phyloP scores from a whole-genome alignment of 2,888 invertebrate species.

The Fragum fragum region DNA sequence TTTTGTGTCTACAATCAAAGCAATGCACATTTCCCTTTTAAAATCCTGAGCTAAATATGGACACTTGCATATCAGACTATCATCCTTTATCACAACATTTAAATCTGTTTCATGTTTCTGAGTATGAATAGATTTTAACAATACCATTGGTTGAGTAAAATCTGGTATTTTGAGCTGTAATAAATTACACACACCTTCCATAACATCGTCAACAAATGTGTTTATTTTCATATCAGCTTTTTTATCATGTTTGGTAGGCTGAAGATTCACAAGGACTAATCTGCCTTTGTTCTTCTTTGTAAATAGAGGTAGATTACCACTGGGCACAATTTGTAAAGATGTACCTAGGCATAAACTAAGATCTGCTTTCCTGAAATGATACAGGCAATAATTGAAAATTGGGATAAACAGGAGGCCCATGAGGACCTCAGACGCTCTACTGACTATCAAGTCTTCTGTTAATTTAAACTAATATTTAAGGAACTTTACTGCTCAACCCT shows the following conservation, averaged over 20 bases:
- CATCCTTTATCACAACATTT: slow-evolving; percentile 62
- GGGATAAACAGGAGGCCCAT: too few relatives aligned
- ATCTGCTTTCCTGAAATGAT: slow-evolving; percentile 93
- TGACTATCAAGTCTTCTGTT: too few relatives aligned
- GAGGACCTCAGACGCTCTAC: too few relatives aligned
- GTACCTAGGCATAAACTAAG: slow-evolving; percentile 97
- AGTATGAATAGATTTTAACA: slow-evolving; percentile 75
- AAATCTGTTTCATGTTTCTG: slow-evolving; percentile 52
- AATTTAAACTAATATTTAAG: too few relatives aligned
- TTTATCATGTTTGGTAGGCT: slow-evolving; percentile 98
- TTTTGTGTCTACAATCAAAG: neutral
- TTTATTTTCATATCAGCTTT: slow-evolving; percentile 96
- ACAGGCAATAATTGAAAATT: too few relatives aligned
- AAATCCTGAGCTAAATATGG: slow-evolving; percentile 14
- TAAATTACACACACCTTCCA: slow-evolving; percentile 88
- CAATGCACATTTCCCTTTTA: slow-evolving; percentile 15
- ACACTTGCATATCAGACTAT: slow-evolving; percentile 20
- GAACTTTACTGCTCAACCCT: too few relatives aligned
- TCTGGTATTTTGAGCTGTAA: slow-evolving; percentile 92
- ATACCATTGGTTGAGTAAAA: slow-evolving; percentile 88
- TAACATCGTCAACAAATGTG: slow-evolving; percentile 94
- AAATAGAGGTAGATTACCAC: slow-evolving; percentile 96
- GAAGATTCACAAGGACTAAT: slow-evolving; percentile 97
- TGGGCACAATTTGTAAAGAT: slow-evolving; percentile 98
- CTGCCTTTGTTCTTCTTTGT: slow-evolving; percentile 94